Conservation (phyloP, 2,888 invertebrate genomes). For the Epirrhoe alternata region DNA sequence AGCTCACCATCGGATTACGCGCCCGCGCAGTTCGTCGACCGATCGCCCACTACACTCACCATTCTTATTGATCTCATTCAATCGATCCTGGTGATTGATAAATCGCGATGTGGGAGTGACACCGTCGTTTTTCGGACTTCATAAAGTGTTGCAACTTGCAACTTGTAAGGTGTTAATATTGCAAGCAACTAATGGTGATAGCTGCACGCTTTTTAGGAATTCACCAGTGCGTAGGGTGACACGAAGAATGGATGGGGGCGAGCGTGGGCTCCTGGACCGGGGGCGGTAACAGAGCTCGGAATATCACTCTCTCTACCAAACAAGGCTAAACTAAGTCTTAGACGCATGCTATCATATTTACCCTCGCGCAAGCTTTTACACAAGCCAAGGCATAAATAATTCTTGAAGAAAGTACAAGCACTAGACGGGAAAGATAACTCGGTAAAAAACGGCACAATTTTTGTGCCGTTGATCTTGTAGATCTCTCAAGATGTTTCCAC, state of each 20-base stretch:
- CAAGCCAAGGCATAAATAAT: constrained; percentile 39
- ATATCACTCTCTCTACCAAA: constrained; percentile 37
- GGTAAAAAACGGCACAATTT: background rate
- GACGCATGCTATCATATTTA: constrained; percentile 27
- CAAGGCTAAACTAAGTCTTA: constrained; percentile 15
- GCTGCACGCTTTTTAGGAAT: constrained; percentile 42
- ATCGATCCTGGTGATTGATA: constrained; percentile 81
- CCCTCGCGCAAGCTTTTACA: constrained; percentile 48
- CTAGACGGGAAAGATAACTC: background rate
- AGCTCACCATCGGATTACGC: constrained; percentile 74
- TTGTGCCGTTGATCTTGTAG: too few relatives aligned
- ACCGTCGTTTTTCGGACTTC: constrained; percentile 48
- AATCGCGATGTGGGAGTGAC: constrained; percentile 73
- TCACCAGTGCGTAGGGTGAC: constrained; percentile 57
- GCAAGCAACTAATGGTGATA: constrained; percentile 37
- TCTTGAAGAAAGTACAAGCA: constrained; percentile 13
- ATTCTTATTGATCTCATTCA: constrained; percentile 78
- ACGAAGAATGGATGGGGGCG: constrained; percentile 51
- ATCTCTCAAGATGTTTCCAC: background rate
- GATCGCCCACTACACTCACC: constrained; percentile 78
- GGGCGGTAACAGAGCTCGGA: constrained; percentile 54
- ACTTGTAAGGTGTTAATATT: constrained; percentile 37
- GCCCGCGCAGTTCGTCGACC: constrained; percentile 85
- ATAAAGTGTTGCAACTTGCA: constrained; percentile 37
- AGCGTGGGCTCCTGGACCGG: constrained; percentile 55